Evolutionary conservation across 2,113 vertebrate genomes (phyloP).

Genomic region (Picathartes gymnocephalus): DNA sequence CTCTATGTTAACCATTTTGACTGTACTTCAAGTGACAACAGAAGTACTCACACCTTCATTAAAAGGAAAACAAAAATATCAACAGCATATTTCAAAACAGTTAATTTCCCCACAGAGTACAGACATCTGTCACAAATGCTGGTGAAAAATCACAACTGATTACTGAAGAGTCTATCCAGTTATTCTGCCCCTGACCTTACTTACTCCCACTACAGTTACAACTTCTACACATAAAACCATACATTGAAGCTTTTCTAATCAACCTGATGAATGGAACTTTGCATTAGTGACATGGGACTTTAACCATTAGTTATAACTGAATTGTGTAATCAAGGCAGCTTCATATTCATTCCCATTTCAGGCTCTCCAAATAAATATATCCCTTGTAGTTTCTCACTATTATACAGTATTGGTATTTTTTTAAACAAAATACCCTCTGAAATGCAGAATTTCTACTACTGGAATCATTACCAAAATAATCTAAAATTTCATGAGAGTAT

Average conservation of each 20-base stretch:
- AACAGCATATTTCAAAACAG: background rate
- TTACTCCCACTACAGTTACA: background rate
- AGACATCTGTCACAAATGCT: background rate
- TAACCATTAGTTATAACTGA: background rate
- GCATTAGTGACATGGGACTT: background rate
- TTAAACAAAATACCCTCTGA: background rate
- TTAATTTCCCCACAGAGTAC: background rate
- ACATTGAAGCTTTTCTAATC: background rate
- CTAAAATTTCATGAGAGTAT: background rate
- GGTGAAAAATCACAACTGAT: background rate
- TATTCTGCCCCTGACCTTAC: background rate
- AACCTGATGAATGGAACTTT: background rate
- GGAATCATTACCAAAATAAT: background rate
- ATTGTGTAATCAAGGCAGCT: background rate
- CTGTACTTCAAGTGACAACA: background rate
- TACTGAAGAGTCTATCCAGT: background rate
- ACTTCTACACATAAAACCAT: background rate
- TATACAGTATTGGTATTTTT: background rate
- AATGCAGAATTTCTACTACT: background rate
- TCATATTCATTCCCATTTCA: background rate
- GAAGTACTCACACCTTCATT: background rate
- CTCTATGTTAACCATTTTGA: background rate
- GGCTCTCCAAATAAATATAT: background rate
- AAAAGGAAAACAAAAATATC: background rate
- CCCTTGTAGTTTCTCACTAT: background rate